Conservation (phyloP, 2,797 vertebrate genomes). For the Hoplostethus mediterraneus region DNA sequence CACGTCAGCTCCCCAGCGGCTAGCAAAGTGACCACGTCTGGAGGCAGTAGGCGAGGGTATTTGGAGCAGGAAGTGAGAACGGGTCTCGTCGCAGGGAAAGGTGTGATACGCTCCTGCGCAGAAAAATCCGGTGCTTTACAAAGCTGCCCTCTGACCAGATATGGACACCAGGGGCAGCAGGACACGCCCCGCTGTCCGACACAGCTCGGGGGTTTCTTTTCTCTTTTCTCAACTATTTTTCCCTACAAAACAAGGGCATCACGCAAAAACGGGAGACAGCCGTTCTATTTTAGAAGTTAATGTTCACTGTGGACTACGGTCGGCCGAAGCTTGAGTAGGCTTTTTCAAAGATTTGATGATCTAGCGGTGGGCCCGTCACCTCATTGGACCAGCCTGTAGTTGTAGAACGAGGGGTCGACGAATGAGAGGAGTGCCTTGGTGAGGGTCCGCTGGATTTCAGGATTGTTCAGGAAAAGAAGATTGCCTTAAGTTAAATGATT, state of each 20-base stretch:
- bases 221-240: constrained; percentile 63
- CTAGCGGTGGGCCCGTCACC: constrained; percentile 49
- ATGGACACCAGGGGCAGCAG: constrained; percentile 65
- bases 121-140: constrained; percentile 74
- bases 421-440: constrained; percentile 84
- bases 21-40: constrained; percentile 40
- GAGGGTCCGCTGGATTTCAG: constrained; percentile 77
- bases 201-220: constrained; percentile 54
- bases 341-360: constrained; percentile 55
- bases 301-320: constrained; percentile 78
- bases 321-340: constrained; percentile 54
- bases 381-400: constrained; percentile 56
- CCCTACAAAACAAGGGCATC: constrained; percentile 43
- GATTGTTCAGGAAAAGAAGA: constrained; percentile 81
- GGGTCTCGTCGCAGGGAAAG: constrained; percentile 37
- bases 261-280: constrained; percentile 50
- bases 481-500: constrained; percentile 80
- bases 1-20: constrained; percentile 57
- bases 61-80: constrained; percentile 37
- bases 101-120: constrained; percentile 48
- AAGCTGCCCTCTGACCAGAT: constrained; percentile 64
- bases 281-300: constrained; percentile 51
- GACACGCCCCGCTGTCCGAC: constrained; percentile 40
- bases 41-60: constrained; percentile 43
- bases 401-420: constrained; percentile 43